phyloP scores from a whole-genome alignment of 2,113 vertebrate species.

The Colius striatus region DNA sequence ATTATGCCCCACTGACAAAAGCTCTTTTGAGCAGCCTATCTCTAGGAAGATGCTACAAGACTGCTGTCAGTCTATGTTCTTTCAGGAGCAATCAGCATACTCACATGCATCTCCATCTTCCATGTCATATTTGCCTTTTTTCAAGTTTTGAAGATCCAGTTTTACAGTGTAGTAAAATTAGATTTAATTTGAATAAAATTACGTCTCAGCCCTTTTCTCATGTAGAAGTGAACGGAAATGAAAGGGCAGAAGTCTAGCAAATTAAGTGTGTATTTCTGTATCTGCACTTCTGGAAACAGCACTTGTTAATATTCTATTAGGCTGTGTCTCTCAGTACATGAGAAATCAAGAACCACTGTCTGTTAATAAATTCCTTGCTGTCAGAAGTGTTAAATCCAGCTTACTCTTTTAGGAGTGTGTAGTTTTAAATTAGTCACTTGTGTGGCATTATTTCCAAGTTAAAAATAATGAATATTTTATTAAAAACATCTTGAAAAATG shows the following conservation, averaged over 20 bases:
- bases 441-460: background rate
- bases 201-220: slow-evolving; percentile 7
- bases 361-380: background rate
- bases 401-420: background rate
- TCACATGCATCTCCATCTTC: background rate
- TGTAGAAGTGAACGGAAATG: background rate
- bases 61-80: background rate
- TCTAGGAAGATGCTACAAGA: background rate
- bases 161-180: background rate
- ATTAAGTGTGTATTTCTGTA: background rate
- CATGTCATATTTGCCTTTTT: background rate
- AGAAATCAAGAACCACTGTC: slow-evolving; percentile 17
- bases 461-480: slow-evolving; percentile 5
- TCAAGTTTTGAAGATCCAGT: background rate
- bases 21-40: background rate
- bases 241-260: slow-evolving; percentile 25
- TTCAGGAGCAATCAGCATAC: background rate
- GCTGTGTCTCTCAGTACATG: background rate
- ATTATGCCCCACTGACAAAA: background rate
- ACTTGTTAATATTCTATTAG: slow-evolving; percentile 24
- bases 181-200: background rate
- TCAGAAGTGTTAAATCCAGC: background rate
- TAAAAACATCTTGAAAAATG: background rate
- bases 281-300: slow-evolving; percentile 23
- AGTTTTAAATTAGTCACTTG: background rate